A percentile compares a stretch with the other conserved stretches of the same genome.
Evolutionary conservation across 2,113 vertebrate genomes (phyloP).

Genomic region (Protobothrops mucrosquamatus): DNA sequence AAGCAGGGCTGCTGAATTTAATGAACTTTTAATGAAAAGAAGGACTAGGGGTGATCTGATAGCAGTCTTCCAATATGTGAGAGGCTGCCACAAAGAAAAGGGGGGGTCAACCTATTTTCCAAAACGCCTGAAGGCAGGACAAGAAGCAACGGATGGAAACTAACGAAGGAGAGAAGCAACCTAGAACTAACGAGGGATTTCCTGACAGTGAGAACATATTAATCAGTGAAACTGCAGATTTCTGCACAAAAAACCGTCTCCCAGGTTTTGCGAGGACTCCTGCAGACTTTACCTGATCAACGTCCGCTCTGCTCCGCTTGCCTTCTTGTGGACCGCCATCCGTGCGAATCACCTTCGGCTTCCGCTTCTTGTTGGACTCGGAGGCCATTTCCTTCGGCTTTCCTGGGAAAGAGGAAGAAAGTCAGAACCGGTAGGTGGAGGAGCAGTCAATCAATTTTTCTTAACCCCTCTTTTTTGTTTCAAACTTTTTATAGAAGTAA

Average conservation of each 20-base stretch:
- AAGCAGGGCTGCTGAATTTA: neutral
- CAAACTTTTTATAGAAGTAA: neutral
- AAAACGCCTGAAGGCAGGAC: too few species aligned
- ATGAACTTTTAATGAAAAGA: too few species aligned
- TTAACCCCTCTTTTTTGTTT: neutral
- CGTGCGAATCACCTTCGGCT: constrained; percentile 89
- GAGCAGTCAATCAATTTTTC: neutral
- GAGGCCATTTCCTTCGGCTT: constrained; percentile 64
- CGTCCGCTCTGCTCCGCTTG: constrained; percentile 81
- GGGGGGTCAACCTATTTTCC: too few species aligned
- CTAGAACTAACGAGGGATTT: too few species aligned
- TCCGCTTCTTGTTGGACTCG: constrained; percentile 89
- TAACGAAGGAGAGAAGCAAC: too few species aligned
- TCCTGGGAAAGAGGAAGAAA: neutral
- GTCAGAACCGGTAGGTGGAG: neutral
- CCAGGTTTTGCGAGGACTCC: neutral
- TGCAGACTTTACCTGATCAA: constrained; percentile 77
- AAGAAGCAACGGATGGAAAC: too few species aligned
- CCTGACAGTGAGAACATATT: too few species aligned
- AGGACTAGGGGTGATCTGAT: too few species aligned
- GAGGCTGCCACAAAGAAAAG: too few species aligned
- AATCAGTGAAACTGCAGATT: too few species aligned
- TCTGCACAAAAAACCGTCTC: too few species aligned
- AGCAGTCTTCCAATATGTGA: too few species aligned
- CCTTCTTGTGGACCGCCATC: constrained; percentile 81